These are phyloP conservation scores for Eucidaris tribuloides DNA, from an alignment of 35 echinoderm and acorn worm genomes.

Conservation along the genomic window DNA sequence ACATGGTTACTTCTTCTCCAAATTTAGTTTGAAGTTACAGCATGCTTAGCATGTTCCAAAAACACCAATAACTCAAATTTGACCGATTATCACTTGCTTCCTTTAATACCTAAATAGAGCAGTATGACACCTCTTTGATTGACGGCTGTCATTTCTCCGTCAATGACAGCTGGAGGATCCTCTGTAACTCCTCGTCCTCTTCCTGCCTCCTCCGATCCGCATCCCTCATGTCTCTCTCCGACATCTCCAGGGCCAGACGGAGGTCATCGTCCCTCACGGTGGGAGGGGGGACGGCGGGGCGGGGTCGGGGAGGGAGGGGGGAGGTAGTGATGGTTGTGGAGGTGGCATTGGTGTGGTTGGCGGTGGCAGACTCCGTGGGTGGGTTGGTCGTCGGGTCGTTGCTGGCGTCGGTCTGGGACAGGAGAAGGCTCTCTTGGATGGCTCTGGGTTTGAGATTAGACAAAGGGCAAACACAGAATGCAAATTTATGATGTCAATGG, in stretches of 20 bases:
- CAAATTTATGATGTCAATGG: no score
- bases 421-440: conserved; percentile 75
- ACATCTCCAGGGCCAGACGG: conserved; percentile 71
- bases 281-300: background rate
- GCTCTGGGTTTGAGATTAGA: no score
- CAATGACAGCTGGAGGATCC: conserved; percentile 83
- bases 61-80: no score
- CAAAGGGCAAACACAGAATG: no score
- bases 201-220: conserved; percentile 62
- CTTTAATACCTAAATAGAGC: no score
- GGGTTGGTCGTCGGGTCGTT: no score
- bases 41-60: no score
- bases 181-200: conserved; percentile 92
- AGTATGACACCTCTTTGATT: no score
- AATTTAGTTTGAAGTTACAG: no score
- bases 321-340: conserved; percentile 14
- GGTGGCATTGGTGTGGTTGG: no score
- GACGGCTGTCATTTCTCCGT: conserved; percentile 85
- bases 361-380: background rate
- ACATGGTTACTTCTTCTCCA: no score
- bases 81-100: no score
- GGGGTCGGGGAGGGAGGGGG: background rate
- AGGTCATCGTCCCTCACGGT: conserved; percentile 59
- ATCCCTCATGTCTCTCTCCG: conserved; percentile 63
- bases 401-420: conserved; percentile 29